A percentile compares a stretch with the other conserved stretches of the same genome.
Conservation (phyloP, 2,888 invertebrate species). For the Agrypnus murinus region DNA sequence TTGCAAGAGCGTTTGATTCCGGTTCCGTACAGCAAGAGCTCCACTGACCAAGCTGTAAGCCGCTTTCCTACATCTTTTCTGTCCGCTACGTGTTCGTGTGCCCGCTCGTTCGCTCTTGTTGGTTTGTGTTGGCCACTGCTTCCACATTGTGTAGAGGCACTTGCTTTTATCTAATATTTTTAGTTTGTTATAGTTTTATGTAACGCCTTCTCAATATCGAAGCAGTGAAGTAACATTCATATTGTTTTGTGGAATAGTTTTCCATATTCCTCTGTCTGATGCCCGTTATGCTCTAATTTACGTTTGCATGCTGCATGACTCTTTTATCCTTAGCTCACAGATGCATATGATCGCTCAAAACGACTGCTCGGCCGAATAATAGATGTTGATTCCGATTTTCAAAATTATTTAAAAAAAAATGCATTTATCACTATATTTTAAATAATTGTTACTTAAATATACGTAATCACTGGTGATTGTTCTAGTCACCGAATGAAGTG, state of each 20-base stretch:
- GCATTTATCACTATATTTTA: conserved; percentile 15
- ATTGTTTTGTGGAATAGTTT: conserved; percentile 53
- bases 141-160: conserved; percentile 64
- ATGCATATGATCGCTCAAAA: conserved; percentile 72
- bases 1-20: conserved; percentile 99
- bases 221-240: conserved; percentile 51
- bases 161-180: conserved; percentile 47
- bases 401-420: conserved; percentile 23
- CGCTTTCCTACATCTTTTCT: conserved; percentile 77
- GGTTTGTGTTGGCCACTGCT: conserved; percentile 69
- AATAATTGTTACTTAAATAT: conserved; percentile 28
- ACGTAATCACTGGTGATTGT: conserved; percentile 30
- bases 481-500: conserved; percentile 47
- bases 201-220: conserved; percentile 52
- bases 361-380: conserved; percentile 68
- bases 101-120: conserved; percentile 70
- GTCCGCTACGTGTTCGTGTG: conserved; percentile 72
- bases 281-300: conserved; percentile 50
- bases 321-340: conserved; percentile 69
- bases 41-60: conserved; percentile 99
- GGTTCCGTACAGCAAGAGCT: conserved; percentile 99
- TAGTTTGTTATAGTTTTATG: conserved; percentile 54
- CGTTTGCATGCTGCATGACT: conserved; percentile 68
- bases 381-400: conserved; percentile 47
- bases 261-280: conserved; percentile 59